phyloP scores from a whole-genome alignment of 2,888 invertebrate genomes.

The Clostera curtula region DNA sequence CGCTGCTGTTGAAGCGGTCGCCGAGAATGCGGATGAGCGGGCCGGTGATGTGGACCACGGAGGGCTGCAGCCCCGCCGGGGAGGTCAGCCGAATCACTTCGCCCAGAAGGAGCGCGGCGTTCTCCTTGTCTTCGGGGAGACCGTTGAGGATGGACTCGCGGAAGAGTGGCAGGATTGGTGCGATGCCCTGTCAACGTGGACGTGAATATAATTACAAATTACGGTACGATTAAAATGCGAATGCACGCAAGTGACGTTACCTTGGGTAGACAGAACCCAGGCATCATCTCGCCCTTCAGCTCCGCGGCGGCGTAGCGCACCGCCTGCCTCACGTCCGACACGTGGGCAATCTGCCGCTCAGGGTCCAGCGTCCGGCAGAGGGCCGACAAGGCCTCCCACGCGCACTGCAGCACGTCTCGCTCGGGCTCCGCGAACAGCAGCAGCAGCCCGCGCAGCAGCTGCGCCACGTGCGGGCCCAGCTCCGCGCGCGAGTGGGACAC shows the following conservation, averaged over 20 bases:
- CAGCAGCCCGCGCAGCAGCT: slow-evolving; percentile 90
- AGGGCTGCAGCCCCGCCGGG: slow-evolving; percentile 91
- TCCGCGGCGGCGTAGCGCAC: slow-evolving; percentile 93
- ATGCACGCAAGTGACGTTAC: too few species aligned
- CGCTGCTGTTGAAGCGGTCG: slow-evolving; percentile 93
- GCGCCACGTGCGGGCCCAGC: slow-evolving; percentile 90
- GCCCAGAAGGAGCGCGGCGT: slow-evolving; percentile 92
- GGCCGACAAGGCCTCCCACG: slow-evolving; percentile 93
- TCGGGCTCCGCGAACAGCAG: slow-evolving; percentile 89
- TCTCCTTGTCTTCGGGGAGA: slow-evolving; percentile 95
- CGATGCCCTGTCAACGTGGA: slow-evolving; percentile 80
- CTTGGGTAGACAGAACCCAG: slow-evolving; percentile 95
- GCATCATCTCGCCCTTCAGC: slow-evolving; percentile 85
- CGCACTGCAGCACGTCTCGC: slow-evolving; percentile 81
- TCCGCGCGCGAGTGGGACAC: slow-evolving; percentile 92
- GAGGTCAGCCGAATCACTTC: slow-evolving; percentile 89
- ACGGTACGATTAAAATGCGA: neutral
- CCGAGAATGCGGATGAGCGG: slow-evolving; percentile 98
- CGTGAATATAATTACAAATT: neutral
- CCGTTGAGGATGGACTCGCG: slow-evolving; percentile 97
- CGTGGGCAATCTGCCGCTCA: slow-evolving; percentile 88
- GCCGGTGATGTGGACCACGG: slow-evolving; percentile 97
- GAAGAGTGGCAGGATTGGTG: slow-evolving; percentile 95
- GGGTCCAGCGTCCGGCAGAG: slow-evolving; percentile 92
- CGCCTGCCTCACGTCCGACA: slow-evolving; percentile 92